Percentiles rank a stretch among this genome's conserved stretches.
phyloP scores from a whole-genome alignment of 2,113 vertebrate genomes.

The Siniperca knerii region DNA sequence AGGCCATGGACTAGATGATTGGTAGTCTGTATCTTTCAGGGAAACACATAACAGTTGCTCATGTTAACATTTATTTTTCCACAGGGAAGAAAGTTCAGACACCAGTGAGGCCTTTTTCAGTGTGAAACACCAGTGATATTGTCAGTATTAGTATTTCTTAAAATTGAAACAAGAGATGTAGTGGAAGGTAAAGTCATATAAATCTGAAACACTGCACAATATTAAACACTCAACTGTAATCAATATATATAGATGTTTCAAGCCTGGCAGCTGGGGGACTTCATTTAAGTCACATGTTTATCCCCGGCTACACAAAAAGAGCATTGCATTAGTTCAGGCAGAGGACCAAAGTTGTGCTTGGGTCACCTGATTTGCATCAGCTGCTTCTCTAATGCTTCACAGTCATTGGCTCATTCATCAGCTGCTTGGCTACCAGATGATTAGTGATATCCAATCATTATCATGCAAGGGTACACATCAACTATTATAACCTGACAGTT shows the following conservation, averaged over 20 bases:
- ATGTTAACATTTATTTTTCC: conserved; percentile 44
- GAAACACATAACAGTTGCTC: conserved; percentile 36
- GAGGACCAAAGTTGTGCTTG: not conserved
- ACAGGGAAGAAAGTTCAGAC: conserved; percentile 34
- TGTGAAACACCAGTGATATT: not conserved
- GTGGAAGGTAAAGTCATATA: not conserved
- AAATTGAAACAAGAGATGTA: not conserved
- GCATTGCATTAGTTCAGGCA: not conserved
- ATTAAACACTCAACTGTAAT: not conserved
- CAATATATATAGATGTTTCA: not conserved
- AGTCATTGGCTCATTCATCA: not conserved
- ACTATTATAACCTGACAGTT: not conserved
- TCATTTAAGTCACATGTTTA: not conserved
- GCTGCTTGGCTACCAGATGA: not conserved
- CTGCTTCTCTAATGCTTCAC: not conserved
- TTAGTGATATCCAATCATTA: not conserved
- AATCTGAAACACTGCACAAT: not conserved
- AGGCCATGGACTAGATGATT: conserved; percentile 46
- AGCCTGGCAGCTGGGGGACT: not conserved
- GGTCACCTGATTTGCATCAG: not conserved
- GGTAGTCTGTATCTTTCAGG: conserved; percentile 36
- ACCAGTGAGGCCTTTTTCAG: not conserved
- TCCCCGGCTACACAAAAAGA: not conserved
- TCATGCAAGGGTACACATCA: not conserved
- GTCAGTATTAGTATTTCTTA: not conserved